Base-by-base conservation (phyloP, 1,140 invertebrate species). In the Heliconius nattereri region DNA sequence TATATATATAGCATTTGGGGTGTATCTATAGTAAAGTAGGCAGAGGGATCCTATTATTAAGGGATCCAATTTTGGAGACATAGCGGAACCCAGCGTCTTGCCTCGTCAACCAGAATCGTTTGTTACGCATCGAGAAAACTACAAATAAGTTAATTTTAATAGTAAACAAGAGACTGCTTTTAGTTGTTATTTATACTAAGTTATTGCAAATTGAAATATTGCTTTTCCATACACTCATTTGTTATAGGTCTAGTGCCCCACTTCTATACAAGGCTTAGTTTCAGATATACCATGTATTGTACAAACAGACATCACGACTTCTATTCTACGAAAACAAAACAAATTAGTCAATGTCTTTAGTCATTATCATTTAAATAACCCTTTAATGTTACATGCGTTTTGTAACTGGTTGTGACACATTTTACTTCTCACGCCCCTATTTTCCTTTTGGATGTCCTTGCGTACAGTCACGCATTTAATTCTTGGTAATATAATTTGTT, bases 341-440 rank as follows among this genome's bases (percentile, higher is more conserved):
- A 29, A 66, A 66, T 66, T 66, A 66, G 60, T 66, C 60, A 66
- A 66, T 29, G 60, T 66, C 60, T 66, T 66, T 29, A 66, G 60
- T 29, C 26, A 66, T 66, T 66, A 66, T 66, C 60, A 66, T 66
- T 66, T 66, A 66, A 66, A 66, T 66, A 66, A 13, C 60, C 60
- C 60, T 66, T 66, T 66, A 66, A 66, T 66, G 60, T 26, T 66
- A 66, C 60, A 26, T 6, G 26, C 5, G 26, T 66, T 66, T 66
- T 66, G 54, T 60, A 60, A 60, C 11, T 3, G 3, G 60, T 29
- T 66, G 60, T 66, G 60, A 29, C 60, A 66, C 26, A 29, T 66
- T 26, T 66, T 26, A 26, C 60, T 66, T 29, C 60, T 66, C 60
- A 66, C 60, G 60, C 60, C 23, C 26, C 60, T 66, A 66, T 66